Conservation (phyloP, 2,888 invertebrate genomes). For the Orchestes rusci region DNA sequence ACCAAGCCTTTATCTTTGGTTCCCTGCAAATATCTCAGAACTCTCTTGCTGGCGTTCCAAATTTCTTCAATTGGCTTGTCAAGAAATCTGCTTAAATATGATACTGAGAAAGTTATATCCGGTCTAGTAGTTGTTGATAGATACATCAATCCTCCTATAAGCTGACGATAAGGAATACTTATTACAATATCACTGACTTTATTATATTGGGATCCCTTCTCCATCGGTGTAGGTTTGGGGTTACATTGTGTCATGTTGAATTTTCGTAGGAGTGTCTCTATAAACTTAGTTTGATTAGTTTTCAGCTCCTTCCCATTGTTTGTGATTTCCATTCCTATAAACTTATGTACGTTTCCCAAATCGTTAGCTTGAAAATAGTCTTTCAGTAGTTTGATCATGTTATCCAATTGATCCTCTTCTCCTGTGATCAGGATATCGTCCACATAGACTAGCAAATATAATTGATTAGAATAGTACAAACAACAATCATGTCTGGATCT, state of each 20-base stretch:
- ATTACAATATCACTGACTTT: constrained; percentile 7
- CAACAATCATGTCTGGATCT: constrained; percentile 15
- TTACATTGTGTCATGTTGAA: no score
- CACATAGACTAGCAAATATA: no score
- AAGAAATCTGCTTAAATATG: constrained; percentile 21
- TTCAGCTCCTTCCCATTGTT: neutral
- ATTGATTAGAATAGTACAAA: no score
- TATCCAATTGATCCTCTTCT: no score
- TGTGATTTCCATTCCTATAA: neutral
- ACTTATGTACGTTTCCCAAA: no score
- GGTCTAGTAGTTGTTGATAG: constrained; percentile 19
- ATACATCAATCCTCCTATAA: constrained; percentile 12
- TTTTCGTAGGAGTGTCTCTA: no score
- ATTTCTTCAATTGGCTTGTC: constrained; percentile 18
- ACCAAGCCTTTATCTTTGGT: no score
- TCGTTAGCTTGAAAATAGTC: constrained; percentile 24
- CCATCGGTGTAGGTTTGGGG: constrained; percentile 8
- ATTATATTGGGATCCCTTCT: constrained; percentile 19
- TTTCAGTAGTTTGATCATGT: no score
- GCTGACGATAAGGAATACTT: constrained; percentile 22
- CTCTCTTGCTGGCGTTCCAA: constrained; percentile 24
- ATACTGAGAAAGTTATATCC: constrained; percentile 23
- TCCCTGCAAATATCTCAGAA: constrained; percentile 19
- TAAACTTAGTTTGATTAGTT: constrained; percentile 16
- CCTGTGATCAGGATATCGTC: no score